These are phyloP conservation scores for Maccullochella peelii DNA, from an alignment of 2,113 vertebrate species.

Conservation along the genomic window DNA sequence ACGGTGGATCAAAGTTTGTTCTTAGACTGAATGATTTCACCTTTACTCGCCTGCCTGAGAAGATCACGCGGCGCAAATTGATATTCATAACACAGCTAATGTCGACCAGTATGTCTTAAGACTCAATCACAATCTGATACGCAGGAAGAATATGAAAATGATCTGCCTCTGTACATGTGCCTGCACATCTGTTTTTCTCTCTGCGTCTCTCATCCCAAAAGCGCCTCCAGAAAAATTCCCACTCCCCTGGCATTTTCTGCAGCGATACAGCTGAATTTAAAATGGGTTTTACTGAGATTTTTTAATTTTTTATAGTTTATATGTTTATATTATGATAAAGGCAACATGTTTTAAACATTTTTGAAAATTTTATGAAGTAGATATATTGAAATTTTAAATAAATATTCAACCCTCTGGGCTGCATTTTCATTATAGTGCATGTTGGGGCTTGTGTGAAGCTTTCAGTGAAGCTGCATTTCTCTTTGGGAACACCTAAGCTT, in stretches of 20 bases:
- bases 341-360: neutral
- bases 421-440: neutral
- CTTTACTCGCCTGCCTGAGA: slow-evolving; percentile 48
- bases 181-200: slow-evolving; percentile 14
- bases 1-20: slow-evolving; percentile 34
- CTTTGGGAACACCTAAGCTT: neutral
- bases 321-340: neutral
- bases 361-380: neutral
- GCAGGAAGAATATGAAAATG: slow-evolving; percentile 47
- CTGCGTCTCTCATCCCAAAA: slow-evolving; percentile 1
- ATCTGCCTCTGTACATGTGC: slow-evolving; percentile 18
- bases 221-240: slow-evolving; percentile 20
- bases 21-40: slow-evolving; percentile 45
- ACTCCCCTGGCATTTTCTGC: slow-evolving; percentile 25
- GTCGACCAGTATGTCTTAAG: slow-evolving; percentile 35
- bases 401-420: slow-evolving; percentile 1
- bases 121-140: slow-evolving; percentile 45
- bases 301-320: neutral
- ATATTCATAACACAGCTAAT: slow-evolving; percentile 59
- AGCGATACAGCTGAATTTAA: slow-evolving; percentile 23
- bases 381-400: neutral
- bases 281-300: neutral
- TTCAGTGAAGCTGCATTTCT: neutral
- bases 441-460: neutral
- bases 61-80: slow-evolving; percentile 42